A percentile compares a stretch with the other conserved stretches of the same genome.
phyloP scores from a whole-genome alignment of 2,888 invertebrate genomes.

The Onchidella celtica region DNA sequence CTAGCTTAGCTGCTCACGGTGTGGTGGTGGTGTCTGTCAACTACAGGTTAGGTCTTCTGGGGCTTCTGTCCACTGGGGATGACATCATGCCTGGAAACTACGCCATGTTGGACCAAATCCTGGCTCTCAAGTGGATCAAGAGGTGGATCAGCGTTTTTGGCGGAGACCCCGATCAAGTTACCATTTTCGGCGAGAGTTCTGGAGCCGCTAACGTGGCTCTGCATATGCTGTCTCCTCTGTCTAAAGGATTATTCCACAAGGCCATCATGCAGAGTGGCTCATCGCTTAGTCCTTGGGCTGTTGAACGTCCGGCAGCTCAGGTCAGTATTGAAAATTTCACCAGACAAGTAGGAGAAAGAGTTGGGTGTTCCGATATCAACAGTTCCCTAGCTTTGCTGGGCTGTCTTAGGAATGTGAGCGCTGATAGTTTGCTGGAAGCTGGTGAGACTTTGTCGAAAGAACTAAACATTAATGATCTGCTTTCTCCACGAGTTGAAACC shows the following conservation, averaged over 20 bases:
- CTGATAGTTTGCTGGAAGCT: not conserved
- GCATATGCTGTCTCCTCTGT: slow-evolving; percentile 3
- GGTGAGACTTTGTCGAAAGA: no score
- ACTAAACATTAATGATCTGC: no score
- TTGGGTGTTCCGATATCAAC: not conserved
- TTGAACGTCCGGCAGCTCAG: not conserved
- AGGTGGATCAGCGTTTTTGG: slow-evolving; percentile 20
- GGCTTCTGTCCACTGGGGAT: slow-evolving; percentile 27
- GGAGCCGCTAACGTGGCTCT: slow-evolving; percentile 10
- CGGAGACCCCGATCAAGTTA: slow-evolving; percentile 12
- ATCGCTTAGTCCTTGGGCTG: not conserved
- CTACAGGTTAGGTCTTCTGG: slow-evolving; percentile 24
- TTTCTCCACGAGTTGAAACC: no score
- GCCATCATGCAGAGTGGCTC: slow-evolving; percentile 31
- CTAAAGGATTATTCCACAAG: slow-evolving; percentile 26
- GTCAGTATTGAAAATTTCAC: not conserved
- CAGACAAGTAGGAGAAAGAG: not conserved
- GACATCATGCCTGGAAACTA: slow-evolving; percentile 36
- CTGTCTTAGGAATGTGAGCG: not conserved
- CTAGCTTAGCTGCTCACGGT: not conserved
- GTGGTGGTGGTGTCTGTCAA: slow-evolving; percentile 11
- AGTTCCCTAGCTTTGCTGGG: not conserved
- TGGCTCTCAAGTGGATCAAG: slow-evolving; percentile 33
- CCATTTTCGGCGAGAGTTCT: slow-evolving; percentile 21
- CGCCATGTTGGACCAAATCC: slow-evolving; percentile 15